Percentiles rank a stretch among this genome's conserved stretches.
Evolutionary conservation across 2,113 vertebrate genomes (phyloP).

Genomic region (Prunella fulvescens): DNA sequence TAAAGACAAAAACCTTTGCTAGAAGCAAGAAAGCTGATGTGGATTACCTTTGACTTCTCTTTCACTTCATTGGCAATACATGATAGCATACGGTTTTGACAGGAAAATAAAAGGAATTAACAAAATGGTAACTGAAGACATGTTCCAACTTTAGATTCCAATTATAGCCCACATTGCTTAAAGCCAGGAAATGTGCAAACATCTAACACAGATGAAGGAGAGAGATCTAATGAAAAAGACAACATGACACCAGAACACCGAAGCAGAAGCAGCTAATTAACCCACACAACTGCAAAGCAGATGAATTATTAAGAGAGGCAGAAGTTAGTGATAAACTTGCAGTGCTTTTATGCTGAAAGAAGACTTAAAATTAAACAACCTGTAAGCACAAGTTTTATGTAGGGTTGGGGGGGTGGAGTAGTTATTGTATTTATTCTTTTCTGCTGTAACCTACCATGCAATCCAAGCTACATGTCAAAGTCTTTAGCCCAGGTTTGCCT

Average conservation of each 20-base stretch:
- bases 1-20: background rate
- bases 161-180: constrained; percentile 45
- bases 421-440: background rate
- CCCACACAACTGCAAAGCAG: background rate
- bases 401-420: background rate
- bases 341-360: background rate
- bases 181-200: constrained; percentile 46
- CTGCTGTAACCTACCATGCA: background rate
- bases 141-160: constrained; percentile 32
- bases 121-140: constrained; percentile 24
- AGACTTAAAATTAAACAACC: background rate
- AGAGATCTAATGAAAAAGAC: constrained; percentile 45
- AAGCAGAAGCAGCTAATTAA: constrained; percentile 36
- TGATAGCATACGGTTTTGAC: constrained; percentile 21
- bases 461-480: background rate
- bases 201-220: background rate
- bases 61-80: background rate
- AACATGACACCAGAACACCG: background rate
- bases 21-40: background rate
- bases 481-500: background rate
- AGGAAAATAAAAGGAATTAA: constrained; percentile 49
- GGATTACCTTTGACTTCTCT: constrained; percentile 42
- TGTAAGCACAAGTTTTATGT: background rate
- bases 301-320: background rate
- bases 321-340: background rate